Evolutionary conservation across 2,797 vertebrate species (phyloP), one percentile per base, ranked within the genome.

Genomic region (Capromys pilorides): DNA sequence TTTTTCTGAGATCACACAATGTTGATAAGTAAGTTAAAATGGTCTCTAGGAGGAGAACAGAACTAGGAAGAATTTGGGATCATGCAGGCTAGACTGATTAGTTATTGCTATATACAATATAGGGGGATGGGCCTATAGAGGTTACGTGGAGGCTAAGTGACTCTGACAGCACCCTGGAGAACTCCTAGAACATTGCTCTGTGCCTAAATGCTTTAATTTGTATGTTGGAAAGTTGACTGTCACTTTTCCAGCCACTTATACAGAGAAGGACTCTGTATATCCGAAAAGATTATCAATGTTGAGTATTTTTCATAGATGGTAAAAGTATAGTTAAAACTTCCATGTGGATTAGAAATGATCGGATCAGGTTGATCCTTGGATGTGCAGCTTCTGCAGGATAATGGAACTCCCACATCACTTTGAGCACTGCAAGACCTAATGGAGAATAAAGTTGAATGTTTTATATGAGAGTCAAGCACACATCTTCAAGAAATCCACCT

Each of bases 81-180:
- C 79, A 45, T 66, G 73, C 22, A 79, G 69, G 11, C 24, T 89
- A 75, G 64, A 4, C 9, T 61, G 67, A 41, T 41, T 67, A 79
- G 26, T 87, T 77, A 21, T 39, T 91, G 7, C 39, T 83, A 41
- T 0, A 57, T 22, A 14, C 24, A 11, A n/a, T 75, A 18, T 26
- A 64, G 66, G 18, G 19, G 79, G 10, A 21, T 26, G 77, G 57
- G 9, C 28, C 33, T 7, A 61, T 21, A 28, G 3, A 31, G 22
- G 28, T 77, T 73, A 11, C 4, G 18, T 11, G 41, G 88, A 80
- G 51, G 49, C 64, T 1, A 9, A 86, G 62, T 36, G 21, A 28
- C 51, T 61, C 16, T 33, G 57, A 28, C 41, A 97, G 96, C 7
- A 95, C 89, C 85, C 19, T 88, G 93, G 94, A 96, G 77, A 94